Evolutionary conservation across 2,113 vertebrate genomes (phyloP).

Genomic region (Nothoprocta perdicaria): DNA sequence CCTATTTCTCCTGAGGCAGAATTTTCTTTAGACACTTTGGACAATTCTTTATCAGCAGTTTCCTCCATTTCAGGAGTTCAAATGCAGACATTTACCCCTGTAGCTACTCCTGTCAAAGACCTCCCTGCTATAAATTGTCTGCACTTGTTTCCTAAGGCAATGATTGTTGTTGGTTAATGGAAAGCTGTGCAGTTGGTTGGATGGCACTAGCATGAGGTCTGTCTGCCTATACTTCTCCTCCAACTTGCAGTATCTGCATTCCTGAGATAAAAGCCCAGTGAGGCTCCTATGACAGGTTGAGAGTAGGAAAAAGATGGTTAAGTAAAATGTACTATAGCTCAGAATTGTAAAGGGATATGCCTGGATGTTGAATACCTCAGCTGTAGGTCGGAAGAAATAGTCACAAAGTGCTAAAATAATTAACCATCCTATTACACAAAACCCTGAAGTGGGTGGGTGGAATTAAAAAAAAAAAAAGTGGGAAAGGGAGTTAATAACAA

Average conservation of each 20-base stretch:
- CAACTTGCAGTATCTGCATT: constrained; percentile 52
- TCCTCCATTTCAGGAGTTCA: constrained; percentile 61
- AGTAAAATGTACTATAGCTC: neutral
- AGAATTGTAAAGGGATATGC: neutral
- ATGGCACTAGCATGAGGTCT: constrained; percentile 8
- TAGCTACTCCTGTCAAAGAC: constrained; percentile 64
- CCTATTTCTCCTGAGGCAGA: neutral
- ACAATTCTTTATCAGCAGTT: constrained; percentile 56
- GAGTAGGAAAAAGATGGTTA: neutral
- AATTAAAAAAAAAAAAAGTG: neutral
- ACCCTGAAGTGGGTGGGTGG: neutral
- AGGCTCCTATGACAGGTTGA: constrained; percentile 15
- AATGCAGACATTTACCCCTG: constrained; percentile 60
- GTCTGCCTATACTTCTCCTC: neutral
- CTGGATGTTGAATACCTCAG: neutral
- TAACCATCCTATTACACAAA: neutral
- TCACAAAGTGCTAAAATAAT: neutral
- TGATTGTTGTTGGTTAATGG: neutral
- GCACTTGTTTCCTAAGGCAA: constrained; percentile 62
- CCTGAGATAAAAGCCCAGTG: constrained; percentile 55
- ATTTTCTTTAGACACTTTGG: constrained; percentile 36
- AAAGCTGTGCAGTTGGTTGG: constrained; percentile 6
- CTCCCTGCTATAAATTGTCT: constrained; percentile 53
- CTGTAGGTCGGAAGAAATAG: neutral
- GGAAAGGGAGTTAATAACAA: neutral